phyloP scores from a whole-genome alignment of 2,888 invertebrate genomes.

The Troides oblongomaculatus region DNA sequence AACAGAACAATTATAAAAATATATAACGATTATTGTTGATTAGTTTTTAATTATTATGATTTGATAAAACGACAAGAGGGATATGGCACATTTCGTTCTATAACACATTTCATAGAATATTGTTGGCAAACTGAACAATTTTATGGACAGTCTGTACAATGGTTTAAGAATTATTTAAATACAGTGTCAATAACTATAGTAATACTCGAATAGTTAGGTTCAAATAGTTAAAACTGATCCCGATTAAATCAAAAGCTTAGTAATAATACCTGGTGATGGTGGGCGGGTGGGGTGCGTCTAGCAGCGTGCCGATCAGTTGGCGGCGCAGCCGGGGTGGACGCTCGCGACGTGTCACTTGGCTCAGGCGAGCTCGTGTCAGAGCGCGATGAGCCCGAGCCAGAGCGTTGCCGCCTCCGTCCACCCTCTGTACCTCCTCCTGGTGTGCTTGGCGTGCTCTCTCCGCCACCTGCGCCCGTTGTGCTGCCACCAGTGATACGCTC shows the following conservation, averaged over 20 bases:
- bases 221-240: too few species aligned
- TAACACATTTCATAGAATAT: too few species aligned
- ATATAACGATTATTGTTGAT: background rate
- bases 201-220: too few species aligned
- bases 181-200: too few species aligned
- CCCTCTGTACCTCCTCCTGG: conserved; percentile 69
- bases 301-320: conserved; percentile 53
- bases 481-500: conserved; percentile 47
- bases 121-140: too few species aligned
- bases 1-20: conserved; percentile 4
- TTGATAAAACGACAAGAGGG: too few species aligned
- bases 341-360: conserved; percentile 79
- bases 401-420: conserved; percentile 74
- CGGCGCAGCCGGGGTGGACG: conserved; percentile 79
- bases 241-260: too few species aligned
- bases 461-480: conserved; percentile 41
- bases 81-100: too few species aligned
- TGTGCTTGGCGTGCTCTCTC: conserved; percentile 66
- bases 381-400: conserved; percentile 76
- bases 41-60: background rate
- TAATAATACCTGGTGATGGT: conserved; percentile 41
- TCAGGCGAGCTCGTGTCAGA: conserved; percentile 81
- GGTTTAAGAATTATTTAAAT: too few species aligned
- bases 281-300: conserved; percentile 52
- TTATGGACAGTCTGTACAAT: too few species aligned